A percentile compares a stretch with the other conserved stretches of the same genome.
These are phyloP conservation scores for Trisateles emortualis DNA, from an alignment of 2,888 invertebrate genomes.

Conservation along the genomic window DNA sequence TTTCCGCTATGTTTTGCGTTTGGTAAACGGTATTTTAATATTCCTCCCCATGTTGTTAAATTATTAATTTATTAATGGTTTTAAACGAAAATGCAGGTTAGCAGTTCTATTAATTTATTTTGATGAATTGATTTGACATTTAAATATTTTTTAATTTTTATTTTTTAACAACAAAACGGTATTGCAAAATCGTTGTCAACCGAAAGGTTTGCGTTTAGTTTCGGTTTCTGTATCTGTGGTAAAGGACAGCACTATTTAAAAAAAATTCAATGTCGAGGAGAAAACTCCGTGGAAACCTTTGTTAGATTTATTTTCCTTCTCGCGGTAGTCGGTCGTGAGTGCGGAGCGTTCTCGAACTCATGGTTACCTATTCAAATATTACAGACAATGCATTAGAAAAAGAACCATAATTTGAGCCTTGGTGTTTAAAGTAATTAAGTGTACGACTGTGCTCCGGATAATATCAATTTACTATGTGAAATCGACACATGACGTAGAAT, in stretches of 20 bases:
- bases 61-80: neutral
- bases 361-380: constrained; percentile 19
- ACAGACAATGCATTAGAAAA: constrained; percentile 30
- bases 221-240: constrained; percentile 25
- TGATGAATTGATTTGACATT: neutral
- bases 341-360: constrained; percentile 16
- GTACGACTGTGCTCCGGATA: constrained; percentile 26
- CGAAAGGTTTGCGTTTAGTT: neutral
- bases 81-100: neutral
- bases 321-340: constrained; percentile 30
- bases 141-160: neutral
- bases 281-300: constrained; percentile 38
- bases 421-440: constrained; percentile 6
- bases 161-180: neutral
- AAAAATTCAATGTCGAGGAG: constrained; percentile 32
- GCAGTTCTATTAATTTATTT: neutral
- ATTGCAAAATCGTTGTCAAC: constrained; percentile 12
- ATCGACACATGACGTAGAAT: constrained; percentile 62
- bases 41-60: constrained; percentile 1
- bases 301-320: constrained; percentile 32
- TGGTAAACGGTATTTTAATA: constrained; percentile 31
- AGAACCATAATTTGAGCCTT: constrained; percentile 11
- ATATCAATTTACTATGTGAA: constrained; percentile 65
- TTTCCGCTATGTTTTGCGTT: constrained; percentile 12
- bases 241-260: constrained; percentile 33